Evolutionary conservation across 1,140 invertebrate genomes (phyloP).

Genomic region (Paramacrobiotus metropolitanus): DNA sequence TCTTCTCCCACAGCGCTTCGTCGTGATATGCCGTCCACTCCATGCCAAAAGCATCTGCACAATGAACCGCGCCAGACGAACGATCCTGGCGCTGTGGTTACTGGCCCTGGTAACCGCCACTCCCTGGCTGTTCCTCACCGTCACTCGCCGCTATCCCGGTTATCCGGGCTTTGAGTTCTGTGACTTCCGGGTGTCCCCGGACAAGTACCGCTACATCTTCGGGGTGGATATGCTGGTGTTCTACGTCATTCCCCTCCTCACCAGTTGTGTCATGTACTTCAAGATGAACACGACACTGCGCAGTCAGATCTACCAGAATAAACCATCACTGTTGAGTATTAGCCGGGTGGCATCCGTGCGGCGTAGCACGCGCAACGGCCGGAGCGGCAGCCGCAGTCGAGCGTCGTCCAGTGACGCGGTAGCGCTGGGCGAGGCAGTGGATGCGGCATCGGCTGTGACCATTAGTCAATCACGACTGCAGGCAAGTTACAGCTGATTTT

Average conservation of each 20-base stretch:
- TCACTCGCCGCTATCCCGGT: neutral
- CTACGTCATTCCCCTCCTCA: conserved; percentile 31
- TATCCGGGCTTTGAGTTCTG: neutral
- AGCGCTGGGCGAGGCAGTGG: no score
- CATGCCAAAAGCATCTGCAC: conserved; percentile 32
- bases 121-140: conserved; percentile 30
- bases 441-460: no score
- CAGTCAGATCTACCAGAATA: no score
- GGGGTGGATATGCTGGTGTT: conserved; percentile 34
- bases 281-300: neutral
- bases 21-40: conserved; percentile 35
- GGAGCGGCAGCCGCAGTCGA: no score
- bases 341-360: no score
- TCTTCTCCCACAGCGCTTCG: conserved; percentile 24
- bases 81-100: conserved; percentile 31
- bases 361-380: no score
- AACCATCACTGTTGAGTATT: no score
- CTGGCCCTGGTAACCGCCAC: conserved; percentile 30
- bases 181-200: conserved; percentile 22
- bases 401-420: no score
- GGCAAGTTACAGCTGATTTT: no score
- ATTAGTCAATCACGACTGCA: no score
- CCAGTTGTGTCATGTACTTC: conserved; percentile 18
- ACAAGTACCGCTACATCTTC: conserved; percentile 30
- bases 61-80: conserved; percentile 30